Evolutionary conservation across 2,888 invertebrate species (phyloP), one percentile per base, ranked within the genome.

Genomic region (Allacma fusca): DNA sequence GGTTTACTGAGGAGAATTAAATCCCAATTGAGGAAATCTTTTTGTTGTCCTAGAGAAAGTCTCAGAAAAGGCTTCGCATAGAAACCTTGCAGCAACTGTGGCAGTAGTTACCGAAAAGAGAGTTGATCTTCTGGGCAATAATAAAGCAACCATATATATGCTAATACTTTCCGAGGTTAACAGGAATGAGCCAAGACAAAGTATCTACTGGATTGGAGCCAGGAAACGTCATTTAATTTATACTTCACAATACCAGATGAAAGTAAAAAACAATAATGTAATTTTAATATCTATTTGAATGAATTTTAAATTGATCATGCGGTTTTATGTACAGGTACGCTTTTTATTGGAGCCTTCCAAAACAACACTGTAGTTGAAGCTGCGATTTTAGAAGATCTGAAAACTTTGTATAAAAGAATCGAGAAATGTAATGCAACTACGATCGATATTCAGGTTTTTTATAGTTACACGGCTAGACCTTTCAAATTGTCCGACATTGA

Each of bases 101-200:
- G 59, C 59, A 13, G 23, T 59, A 13, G 59, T 59, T 7, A 7
- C 19, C 19, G 59, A 59, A 59, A n/a, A 59, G 59, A n/a, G 59
- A 7, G 23, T n/a, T 59, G 19, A n/a, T 13, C n/a, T 23, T 59
- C 7, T 59, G 59, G 59, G 59, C 59, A 21, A 59, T 59, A 59
- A 59, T 59, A 7, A 59, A 59, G 19, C 59, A 59, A 21, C n/a
- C 19, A 19, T 13, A 59, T 59, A 23, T 59, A 13, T 59, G 59
- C n/a, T n/a, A 59, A n/a, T 59, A 59, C 23, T 59, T 59, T 59
- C 59, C 59, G 19, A 59, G n/a, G 5, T 13, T 59, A 21, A 59
- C 59, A 59, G 59, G 59, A 13, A 7, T 13, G 5, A 13, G 5
- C 12, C 19, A 59, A n/a, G n/a, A 59, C 19, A 59, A 59, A 59